A percentile compares a stretch with the other conserved stretches of the same genome.
Conservation (phyloP, 2,113 vertebrate species). For the Phocoena sinus region DNA sequence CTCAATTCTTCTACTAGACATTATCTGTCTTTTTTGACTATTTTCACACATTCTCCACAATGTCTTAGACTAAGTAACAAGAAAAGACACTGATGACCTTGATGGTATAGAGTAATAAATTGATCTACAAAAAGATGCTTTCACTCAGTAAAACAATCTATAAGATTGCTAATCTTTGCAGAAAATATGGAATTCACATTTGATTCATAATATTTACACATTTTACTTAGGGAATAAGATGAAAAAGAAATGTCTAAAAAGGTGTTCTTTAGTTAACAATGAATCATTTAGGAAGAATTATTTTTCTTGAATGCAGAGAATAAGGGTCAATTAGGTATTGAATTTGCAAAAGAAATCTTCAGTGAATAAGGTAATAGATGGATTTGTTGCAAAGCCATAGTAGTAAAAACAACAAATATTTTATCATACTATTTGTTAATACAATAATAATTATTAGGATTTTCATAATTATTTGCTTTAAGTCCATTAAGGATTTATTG, state of each 20-base stretch:
- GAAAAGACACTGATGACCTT: neutral
- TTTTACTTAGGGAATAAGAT: neutral
- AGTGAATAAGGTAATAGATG: neutral
- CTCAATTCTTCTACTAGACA: neutral
- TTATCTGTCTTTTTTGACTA: neutral
- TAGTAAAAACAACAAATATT: neutral
- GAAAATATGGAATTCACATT: neutral
- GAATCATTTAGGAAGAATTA: neutral
- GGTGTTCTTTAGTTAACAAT: neutral
- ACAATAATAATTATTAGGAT: neutral
- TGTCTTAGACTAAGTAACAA: neutral
- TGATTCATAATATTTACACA: neutral
- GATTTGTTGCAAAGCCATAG: neutral
- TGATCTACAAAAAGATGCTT: neutral
- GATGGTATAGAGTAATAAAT: neutral
- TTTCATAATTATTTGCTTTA: neutral
- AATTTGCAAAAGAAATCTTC: neutral
- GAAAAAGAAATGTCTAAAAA: neutral
- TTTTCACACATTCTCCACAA: neutral
- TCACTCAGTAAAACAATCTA: neutral
- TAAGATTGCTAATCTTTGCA: neutral
- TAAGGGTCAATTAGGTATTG: neutral
- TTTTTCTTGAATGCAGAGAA: neutral
- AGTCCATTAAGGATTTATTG: neutral
- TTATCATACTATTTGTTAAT: neutral